Evolutionary conservation across 1,140 invertebrate species (phyloP), one percentile per base, ranked within the genome.

Genomic region (Macrostomum lignano): DNA sequence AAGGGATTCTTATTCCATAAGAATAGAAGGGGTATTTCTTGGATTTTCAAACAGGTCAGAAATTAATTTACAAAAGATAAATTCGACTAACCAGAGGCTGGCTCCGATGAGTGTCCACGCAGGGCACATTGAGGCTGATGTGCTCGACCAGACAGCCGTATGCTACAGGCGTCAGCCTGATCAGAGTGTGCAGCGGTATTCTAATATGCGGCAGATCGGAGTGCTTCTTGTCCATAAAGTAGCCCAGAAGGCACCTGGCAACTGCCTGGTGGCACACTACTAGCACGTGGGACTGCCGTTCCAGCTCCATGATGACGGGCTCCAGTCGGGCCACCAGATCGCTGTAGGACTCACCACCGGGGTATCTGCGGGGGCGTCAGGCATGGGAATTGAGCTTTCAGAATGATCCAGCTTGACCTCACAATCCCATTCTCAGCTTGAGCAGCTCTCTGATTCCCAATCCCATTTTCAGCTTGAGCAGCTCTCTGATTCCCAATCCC

Each of bases 241-340:
- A 98, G 1, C 86, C 88, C 17, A 98, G 65, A 15, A 98, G 63
- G 56, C 91, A 98, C 15, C 88, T 62, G 36, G 93, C 63, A 23
- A 96, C 86, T 3, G 91, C 88, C 59, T 96, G 88, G 61, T 96
- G 88, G 7, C 76, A 82, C 3, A 99, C 75, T 1, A 99, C 86
- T 36, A 98, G 62, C 17, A 98, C 84, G 60, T 96, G 94, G 32
- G 82, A 81, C 60, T 96, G 86, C 28, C 84, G 60, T 58, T 96
- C 88, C 39, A 98, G 55, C 60, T 96, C 88, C 86, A 94, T 94
- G 39, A 94, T 93, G 20, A 94, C 84, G 1, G 84, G 84, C 55
- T 94, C 86, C 25, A 94, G 61, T 10, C 86, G 56, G 4, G 79
- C 78, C 3, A 94, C 82, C 31, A 94, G 62, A 63, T 94, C 86